Evolutionary conservation across 1,140 invertebrate species (phyloP).

Genomic region (Eriosoma lanigerum): DNA sequence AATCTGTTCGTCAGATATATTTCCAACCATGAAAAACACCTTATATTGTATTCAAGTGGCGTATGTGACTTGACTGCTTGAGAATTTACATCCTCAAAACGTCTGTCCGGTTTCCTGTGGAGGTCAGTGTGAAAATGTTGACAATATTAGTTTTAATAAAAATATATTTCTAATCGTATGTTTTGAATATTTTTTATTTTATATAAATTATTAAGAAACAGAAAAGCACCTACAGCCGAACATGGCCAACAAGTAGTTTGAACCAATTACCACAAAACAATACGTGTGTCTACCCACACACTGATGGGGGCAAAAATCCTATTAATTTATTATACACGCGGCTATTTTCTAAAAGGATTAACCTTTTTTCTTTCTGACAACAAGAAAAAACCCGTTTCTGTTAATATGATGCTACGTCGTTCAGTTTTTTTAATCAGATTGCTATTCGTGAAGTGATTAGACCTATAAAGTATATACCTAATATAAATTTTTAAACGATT

Average conservation of each 20-base stretch:
- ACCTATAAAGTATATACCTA: too few relatives aligned
- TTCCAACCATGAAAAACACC: constrained; percentile 2
- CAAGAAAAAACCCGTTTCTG: constrained; percentile 37
- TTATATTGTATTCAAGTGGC: constrained; percentile 33
- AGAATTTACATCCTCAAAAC: constrained; percentile 15
- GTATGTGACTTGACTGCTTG: not conserved
- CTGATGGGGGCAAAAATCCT: constrained; percentile 31
- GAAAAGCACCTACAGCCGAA: constrained; percentile 3
- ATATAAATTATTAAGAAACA: constrained; percentile 37
- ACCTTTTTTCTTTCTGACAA: constrained; percentile 7
- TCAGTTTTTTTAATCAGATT: constrained; percentile 38
- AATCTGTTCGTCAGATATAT: not conserved
- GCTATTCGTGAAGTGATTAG: constrained; percentile 15
- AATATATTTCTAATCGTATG: constrained; percentile 8
- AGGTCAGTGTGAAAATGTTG: constrained; percentile 16
- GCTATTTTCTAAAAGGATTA: constrained; percentile 32
- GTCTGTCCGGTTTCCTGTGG: constrained; percentile 47
- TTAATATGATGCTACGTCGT: not conserved
- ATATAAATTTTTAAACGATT: constrained; percentile 26
- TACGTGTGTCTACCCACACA: constrained; percentile 16
- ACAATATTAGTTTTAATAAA: constrained; percentile 16
- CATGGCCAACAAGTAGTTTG: constrained; percentile 39
- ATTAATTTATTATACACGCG: constrained; percentile 40
- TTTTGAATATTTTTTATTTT: constrained; percentile 11
- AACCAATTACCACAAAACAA: constrained; percentile 47